These are phyloP conservation scores for Meda fulgida DNA, from an alignment of 2,797 vertebrate species.

Conservation along the genomic window DNA sequence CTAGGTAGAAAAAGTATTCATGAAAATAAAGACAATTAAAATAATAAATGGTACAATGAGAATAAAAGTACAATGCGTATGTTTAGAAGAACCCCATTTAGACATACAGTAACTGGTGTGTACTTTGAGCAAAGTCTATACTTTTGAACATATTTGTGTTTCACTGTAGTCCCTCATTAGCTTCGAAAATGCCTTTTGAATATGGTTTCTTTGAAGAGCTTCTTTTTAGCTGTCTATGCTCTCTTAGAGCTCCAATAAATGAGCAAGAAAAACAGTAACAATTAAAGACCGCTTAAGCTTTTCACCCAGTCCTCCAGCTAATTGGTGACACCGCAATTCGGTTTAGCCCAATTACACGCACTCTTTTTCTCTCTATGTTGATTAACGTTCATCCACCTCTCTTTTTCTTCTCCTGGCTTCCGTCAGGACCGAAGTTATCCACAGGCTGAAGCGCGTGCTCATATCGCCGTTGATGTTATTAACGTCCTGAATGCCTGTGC, in stretches of 20 bases:
- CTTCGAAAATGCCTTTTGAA: constrained; percentile 52
- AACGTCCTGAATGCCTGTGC: neutral
- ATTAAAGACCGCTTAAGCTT: constrained; percentile 72
- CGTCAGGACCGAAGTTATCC: constrained; percentile 27
- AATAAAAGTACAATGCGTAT: neutral
- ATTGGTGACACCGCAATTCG: constrained; percentile 75
- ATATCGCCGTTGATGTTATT: constrained; percentile 26
- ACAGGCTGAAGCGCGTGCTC: constrained; percentile 15
- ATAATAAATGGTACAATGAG: constrained; percentile 4
- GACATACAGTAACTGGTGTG: neutral
- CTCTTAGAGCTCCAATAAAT: constrained; percentile 54
- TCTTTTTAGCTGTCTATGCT: constrained; percentile 22
- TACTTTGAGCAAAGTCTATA: neutral
- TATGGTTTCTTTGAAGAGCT: constrained; percentile 55
- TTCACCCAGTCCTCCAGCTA: constrained; percentile 66
- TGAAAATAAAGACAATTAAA: constrained; percentile 10
- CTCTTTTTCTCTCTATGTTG: constrained; percentile 41
- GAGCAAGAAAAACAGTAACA: constrained; percentile 62
- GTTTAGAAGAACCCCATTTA: constrained; percentile 13
- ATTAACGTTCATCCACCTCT: constrained; percentile 60
- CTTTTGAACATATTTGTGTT: constrained; percentile 22
- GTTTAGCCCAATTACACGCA: constrained; percentile 75
- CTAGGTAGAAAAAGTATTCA: neutral
- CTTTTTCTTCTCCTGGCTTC: constrained; percentile 35
- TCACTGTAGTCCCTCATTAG: constrained; percentile 56